These are phyloP conservation scores for Aphelenchoides fujianensis DNA, from an alignment of 1,140 invertebrate genomes.

Conservation along the genomic window DNA sequence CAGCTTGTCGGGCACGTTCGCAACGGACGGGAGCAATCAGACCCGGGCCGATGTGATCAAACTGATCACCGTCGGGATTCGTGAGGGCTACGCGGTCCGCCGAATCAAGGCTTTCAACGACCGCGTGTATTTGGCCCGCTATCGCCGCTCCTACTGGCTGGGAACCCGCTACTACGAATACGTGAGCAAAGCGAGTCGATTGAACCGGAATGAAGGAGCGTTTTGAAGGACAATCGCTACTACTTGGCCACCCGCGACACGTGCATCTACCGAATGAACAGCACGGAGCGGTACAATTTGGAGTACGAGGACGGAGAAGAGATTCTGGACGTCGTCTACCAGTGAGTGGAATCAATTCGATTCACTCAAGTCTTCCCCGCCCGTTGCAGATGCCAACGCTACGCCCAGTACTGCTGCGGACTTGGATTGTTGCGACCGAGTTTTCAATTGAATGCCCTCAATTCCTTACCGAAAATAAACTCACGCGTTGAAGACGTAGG, in stretches of 20 bases:
- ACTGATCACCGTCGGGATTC: conserved; percentile 50
- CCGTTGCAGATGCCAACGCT: conserved; percentile 56
- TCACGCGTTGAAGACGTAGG: conserved; percentile 87
- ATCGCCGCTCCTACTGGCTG: conserved; percentile 57
- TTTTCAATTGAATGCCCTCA: too few species aligned
- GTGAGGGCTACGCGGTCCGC: conserved; percentile 56
- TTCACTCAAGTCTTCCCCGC: neutral
- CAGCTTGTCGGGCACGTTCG: conserved; percentile 48
- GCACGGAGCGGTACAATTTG: conserved; percentile 46
- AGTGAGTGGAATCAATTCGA: conserved; percentile 42
- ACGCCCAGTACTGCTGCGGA: conserved; percentile 60
- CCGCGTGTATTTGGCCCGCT: conserved; percentile 55
- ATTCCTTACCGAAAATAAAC: conserved; percentile 57
- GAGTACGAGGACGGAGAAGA: conserved; percentile 55
- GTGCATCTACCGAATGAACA: conserved; percentile 56
- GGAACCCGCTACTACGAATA: conserved; percentile 56
- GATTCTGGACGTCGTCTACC: conserved; percentile 57
- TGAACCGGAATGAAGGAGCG: neutral
- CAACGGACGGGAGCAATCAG: conserved; percentile 50
- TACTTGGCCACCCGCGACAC: conserved; percentile 57
- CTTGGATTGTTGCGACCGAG: conserved; percentile 58
- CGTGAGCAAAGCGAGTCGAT: conserved; percentile 25
- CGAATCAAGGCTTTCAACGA: conserved; percentile 62
- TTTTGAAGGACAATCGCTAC: conserved; percentile 57
- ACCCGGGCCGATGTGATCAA: conserved; percentile 50